phyloP scores from a whole-genome alignment of 2,797 vertebrate species.

The Malurus leucopterus region DNA sequence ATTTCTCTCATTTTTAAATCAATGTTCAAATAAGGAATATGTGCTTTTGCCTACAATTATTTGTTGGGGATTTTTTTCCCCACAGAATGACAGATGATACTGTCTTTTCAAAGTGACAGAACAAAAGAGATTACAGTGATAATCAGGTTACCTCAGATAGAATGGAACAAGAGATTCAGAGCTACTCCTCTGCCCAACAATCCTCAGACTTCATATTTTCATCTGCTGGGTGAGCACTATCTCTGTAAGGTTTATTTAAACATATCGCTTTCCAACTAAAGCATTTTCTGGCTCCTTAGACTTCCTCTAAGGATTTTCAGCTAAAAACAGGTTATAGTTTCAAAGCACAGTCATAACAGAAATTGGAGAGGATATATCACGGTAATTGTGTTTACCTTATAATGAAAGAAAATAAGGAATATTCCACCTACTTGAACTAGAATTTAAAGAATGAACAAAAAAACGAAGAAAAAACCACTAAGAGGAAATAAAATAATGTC shows the following conservation, averaged over 20 bases:
- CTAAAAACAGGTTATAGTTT: constrained; percentile 36
- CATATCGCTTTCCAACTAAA: constrained; percentile 6
- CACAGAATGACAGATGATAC: constrained; percentile 25
- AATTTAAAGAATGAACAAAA: background rate
- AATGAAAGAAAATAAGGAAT: constrained; percentile 11
- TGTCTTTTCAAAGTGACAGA: constrained; percentile 22
- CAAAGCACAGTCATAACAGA: background rate
- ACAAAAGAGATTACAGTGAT: constrained; percentile 42
- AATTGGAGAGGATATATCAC: constrained; percentile 19
- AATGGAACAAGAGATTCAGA: constrained; percentile 4
- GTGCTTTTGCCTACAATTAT: background rate
- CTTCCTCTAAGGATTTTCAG: constrained; percentile 21
- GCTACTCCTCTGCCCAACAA: constrained; percentile 27
- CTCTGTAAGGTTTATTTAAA: constrained; percentile 38
- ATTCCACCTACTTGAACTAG: background rate
- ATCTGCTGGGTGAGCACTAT: constrained; percentile 18
- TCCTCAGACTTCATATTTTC: constrained; percentile 46
- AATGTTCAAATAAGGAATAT: background rate
- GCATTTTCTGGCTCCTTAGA: constrained; percentile 22
- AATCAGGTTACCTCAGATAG: constrained; percentile 30
- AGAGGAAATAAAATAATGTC: background rate
- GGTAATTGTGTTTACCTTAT: background rate
- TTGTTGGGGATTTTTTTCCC: background rate
- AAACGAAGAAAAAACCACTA: background rate
- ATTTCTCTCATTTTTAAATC: constrained; percentile 28